phyloP scores from a whole-genome alignment of 2,888 invertebrate species.

The Himalopsyche tibetana region DNA sequence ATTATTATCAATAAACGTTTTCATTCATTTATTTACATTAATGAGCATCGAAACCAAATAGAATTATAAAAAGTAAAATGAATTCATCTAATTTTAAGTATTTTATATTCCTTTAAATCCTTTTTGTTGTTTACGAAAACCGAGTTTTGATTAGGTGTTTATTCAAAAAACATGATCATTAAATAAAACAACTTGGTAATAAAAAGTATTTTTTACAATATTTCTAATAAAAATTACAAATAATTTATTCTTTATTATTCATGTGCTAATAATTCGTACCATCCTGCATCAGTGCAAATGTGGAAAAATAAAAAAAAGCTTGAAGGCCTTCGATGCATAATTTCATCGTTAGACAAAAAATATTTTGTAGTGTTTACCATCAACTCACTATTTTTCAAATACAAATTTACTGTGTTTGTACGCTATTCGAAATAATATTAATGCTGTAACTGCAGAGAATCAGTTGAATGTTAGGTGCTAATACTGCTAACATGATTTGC shows the following conservation, averaged over 20 bases:
- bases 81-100: too few species aligned
- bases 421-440: background rate
- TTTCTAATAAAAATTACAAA: background rate
- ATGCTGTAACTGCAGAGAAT: background rate
- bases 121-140: too few species aligned
- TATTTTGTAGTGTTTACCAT: slow-evolving; percentile 9
- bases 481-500: too few species aligned
- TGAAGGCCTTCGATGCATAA: slow-evolving; percentile 6
- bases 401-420: background rate
- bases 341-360: background rate
- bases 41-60: too few species aligned
- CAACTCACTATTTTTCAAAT: background rate
- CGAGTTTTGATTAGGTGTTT: too few species aligned
- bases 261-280: background rate
- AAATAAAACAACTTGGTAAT: too few species aligned
- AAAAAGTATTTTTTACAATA: background rate
- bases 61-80: too few species aligned
- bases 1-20: too few species aligned
- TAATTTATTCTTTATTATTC: background rate
- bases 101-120: too few species aligned
- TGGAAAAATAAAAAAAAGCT: background rate
- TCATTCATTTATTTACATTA: too few species aligned
- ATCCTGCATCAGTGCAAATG: background rate
- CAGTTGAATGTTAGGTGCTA: too few species aligned
- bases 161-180: too few species aligned